Evolutionary conservation across 2,113 vertebrate genomes (phyloP).

Genomic region (Gallinago jamesoni): DNA sequence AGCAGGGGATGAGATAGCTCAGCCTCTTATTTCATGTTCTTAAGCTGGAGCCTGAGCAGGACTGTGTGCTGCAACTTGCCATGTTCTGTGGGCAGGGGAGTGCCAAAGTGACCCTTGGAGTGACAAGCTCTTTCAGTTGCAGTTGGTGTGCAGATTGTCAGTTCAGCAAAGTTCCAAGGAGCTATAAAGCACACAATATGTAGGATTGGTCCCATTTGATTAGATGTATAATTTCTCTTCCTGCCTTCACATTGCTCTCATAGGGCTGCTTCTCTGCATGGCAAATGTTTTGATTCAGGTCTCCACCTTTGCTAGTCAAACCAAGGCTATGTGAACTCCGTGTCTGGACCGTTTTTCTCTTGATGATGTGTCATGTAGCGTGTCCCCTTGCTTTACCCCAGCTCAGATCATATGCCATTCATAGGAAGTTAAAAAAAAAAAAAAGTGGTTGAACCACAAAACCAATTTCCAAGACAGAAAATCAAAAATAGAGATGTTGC

Average conservation of each 20-base stretch:
- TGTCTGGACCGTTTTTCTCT: conserved; percentile 32
- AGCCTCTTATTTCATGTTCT: not conserved
- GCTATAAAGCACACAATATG: not conserved
- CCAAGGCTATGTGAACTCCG: not conserved
- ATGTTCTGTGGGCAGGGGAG: not conserved
- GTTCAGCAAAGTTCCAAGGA: not conserved
- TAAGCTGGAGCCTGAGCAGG: not conserved
- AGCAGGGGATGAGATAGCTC: not conserved
- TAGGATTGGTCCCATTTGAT: not conserved
- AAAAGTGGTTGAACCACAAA: conserved; percentile 65
- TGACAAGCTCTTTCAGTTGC: not conserved
- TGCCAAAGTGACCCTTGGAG: not conserved
- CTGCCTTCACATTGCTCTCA: not conserved
- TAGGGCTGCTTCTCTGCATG: not conserved
- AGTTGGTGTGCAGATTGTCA: not conserved
- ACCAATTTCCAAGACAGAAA: conserved; percentile 68
- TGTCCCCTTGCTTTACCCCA: conserved; percentile 20
- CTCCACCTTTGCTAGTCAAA: conserved; percentile 49
- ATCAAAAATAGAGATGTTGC: conserved; percentile 71
- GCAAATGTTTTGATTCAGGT: not conserved
- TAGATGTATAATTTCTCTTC: not conserved
- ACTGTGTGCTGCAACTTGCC: not conserved
- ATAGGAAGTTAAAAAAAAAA: conserved; percentile 62
- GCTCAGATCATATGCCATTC: conserved; percentile 54
- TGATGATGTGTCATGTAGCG: conserved; percentile 58